phyloP scores from a whole-genome alignment of 2,888 invertebrate species.

The Apodemia mormo region DNA sequence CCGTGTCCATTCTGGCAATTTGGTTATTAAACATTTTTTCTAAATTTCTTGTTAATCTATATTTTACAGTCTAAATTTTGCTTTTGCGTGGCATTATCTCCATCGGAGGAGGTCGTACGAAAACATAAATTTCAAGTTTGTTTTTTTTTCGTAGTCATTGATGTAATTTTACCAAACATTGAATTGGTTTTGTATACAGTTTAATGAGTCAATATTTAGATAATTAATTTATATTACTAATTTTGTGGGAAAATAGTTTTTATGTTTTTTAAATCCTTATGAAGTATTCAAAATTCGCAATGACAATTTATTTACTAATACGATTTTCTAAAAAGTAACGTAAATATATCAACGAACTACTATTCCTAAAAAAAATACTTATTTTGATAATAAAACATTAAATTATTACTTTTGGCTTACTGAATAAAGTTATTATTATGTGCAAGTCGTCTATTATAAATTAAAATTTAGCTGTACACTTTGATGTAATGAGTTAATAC shows the following conservation, averaged over 20 bases:
- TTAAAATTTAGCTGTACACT: constrained; percentile 36
- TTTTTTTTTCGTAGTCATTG: background rate
- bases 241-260: too few species aligned
- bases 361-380: constrained; percentile 52
- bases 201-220: too few species aligned
- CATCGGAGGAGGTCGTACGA: background rate
- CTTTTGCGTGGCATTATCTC: background rate
- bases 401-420: constrained; percentile 61
- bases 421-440: constrained; percentile 51
- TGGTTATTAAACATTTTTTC: background rate
- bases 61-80: background rate
- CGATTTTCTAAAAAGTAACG: constrained; percentile 20
- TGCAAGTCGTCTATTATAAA: constrained; percentile 39
- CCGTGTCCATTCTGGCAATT: background rate
- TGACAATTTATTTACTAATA: background rate
- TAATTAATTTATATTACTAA: too few species aligned
- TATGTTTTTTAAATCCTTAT: background rate
- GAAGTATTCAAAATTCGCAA: background rate
- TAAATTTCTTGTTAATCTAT: background rate
- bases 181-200: too few species aligned
- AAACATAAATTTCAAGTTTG: background rate
- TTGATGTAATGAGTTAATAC: constrained; percentile 61
- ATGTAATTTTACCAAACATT: background rate
- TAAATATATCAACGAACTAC: constrained; percentile 48
- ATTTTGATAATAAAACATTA: constrained; percentile 62